Conservation (phyloP, 1,140 invertebrate species). For the Apis florea region DNA sequence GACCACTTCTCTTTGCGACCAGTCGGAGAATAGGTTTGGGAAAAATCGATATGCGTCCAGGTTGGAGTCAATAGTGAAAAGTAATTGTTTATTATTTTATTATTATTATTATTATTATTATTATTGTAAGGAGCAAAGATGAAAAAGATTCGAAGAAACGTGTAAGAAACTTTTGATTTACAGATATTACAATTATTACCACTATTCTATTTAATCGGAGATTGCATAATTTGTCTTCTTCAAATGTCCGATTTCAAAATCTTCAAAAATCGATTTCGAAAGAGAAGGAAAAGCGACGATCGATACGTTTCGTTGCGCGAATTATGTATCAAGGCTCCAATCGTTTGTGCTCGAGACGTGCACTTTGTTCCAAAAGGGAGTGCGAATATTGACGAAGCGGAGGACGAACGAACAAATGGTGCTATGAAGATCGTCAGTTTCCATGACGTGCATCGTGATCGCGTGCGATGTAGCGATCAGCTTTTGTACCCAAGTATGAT, state of each 20-base stretch:
- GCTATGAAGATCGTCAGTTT: constrained; percentile 76
- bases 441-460: constrained; percentile 77
- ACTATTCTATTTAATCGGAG: too few relatives aligned
- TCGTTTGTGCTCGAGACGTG: constrained; percentile 29
- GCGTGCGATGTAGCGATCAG: constrained; percentile 79
- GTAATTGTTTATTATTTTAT: background rate
- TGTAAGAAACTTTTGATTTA: too few relatives aligned
- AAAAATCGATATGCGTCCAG: background rate
- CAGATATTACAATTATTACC: too few relatives aligned
- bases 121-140: too few relatives aligned
- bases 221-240: too few relatives aligned
- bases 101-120: too few relatives aligned
- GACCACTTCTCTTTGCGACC: constrained; percentile 23
- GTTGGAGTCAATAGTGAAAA: constrained; percentile 5
- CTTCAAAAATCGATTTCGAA: background rate
- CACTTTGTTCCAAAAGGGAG: constrained; percentile 45
- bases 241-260: background rate
- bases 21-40: constrained; percentile 5
- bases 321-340: background rate
- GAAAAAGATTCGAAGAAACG: too few relatives aligned
- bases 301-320: background rate
- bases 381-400: constrained; percentile 54
- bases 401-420: constrained; percentile 71
- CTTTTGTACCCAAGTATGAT: constrained; percentile 77
- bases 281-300: background rate